Percentiles rank a stretch among this genome's conserved stretches.
phyloP scores from a whole-genome alignment of 2,113 vertebrate genomes.

The Sciurus niger region DNA sequence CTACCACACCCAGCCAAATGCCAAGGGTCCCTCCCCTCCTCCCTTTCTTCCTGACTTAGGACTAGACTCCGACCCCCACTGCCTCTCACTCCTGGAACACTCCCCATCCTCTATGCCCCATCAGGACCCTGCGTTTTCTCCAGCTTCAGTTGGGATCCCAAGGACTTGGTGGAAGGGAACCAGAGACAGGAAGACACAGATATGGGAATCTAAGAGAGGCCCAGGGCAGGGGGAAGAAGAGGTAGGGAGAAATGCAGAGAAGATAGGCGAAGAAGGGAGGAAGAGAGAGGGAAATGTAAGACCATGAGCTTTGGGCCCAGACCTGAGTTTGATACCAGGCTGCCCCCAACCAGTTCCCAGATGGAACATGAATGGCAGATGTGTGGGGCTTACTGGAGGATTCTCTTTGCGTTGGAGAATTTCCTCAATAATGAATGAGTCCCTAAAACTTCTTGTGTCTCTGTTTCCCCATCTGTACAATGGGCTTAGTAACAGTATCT shows the following conservation, averaged over 20 bases:
- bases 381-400: accelerated
- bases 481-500: not conserved
- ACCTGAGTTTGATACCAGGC: not conserved
- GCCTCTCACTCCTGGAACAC: too few species aligned
- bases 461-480: not conserved
- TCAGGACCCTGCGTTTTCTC: not conserved
- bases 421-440: too few species aligned
- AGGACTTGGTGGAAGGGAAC: not conserved
- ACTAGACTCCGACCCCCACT: not conserved
- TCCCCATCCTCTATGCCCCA: not conserved
- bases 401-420: not conserved
- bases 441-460: too few species aligned
- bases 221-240: not conserved
- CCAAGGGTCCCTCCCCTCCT: too few species aligned
- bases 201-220: not conserved
- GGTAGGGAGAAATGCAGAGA: not conserved
- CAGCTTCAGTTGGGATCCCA: not conserved
- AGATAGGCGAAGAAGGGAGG: not conserved
- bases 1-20: too few species aligned
- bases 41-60: not conserved
- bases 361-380: not conserved
- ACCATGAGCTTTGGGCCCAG: not conserved
- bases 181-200: not conserved
- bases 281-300: not conserved
- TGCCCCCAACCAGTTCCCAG: not conserved